Percentiles rank a stretch among this genome's conserved stretches.
Conservation (phyloP, 2,797 vertebrate species). For the Malurus leucopterus region DNA sequence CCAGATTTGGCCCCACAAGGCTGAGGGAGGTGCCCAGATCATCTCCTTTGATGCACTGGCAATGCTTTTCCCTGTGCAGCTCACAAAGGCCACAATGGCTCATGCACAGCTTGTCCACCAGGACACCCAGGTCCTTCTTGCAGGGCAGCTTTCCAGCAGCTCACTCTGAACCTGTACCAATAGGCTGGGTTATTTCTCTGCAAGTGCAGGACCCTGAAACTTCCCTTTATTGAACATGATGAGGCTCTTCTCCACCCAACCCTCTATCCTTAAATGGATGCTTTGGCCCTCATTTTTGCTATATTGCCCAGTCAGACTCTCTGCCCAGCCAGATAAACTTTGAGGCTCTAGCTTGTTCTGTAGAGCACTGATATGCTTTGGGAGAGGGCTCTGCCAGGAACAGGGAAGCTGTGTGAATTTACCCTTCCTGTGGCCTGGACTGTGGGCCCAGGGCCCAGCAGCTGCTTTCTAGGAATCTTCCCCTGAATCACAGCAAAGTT, state of each 20-base stretch:
- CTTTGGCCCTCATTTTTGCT: neutral
- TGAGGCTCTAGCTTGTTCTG: neutral
- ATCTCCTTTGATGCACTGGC: accelerated
- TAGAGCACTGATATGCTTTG: neutral
- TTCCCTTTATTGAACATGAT: neutral
- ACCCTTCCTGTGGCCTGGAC: neutral
- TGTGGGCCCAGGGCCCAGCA: neutral
- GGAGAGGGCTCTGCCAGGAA: neutral
- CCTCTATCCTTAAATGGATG: neutral
- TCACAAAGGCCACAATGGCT: too few species aligned
- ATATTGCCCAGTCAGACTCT: neutral
- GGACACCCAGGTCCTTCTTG: neutral
- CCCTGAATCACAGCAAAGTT: neutral
- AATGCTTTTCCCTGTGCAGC: neutral
- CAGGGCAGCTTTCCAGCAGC: neutral
- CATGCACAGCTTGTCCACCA: neutral
- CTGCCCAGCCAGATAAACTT: neutral
- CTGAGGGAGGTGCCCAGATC: neutral
- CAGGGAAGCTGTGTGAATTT: accelerated
- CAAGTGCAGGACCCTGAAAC: neutral
- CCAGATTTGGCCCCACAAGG: neutral
- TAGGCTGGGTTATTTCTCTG: neutral
- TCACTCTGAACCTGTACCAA: neutral
- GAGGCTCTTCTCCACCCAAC: neutral
- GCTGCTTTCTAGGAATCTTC: neutral